A percentile compares a stretch with the other conserved stretches of the same genome.
Conservation (phyloP, 2,888 invertebrate genomes). For the Oscheius myriophilus region DNA sequence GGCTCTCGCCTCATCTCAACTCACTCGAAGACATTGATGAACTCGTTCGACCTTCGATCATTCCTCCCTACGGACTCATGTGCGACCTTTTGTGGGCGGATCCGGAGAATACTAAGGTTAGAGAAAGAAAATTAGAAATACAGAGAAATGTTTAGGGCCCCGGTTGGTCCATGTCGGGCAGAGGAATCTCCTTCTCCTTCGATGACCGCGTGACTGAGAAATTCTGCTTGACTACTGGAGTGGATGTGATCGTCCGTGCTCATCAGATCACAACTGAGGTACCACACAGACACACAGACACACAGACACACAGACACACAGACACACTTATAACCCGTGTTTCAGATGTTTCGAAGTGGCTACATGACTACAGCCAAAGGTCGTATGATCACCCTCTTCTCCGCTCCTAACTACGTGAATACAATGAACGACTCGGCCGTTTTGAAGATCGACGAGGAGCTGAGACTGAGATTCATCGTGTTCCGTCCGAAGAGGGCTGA, state of each 20-base stretch:
- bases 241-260: constrained; percentile 95
- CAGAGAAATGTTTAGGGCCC: constrained; percentile 70
- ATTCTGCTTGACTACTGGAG: constrained; percentile 92
- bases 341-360: constrained; percentile 88
- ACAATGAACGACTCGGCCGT: constrained; percentile 28
- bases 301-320: too few relatives aligned
- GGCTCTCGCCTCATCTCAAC: constrained; percentile 56
- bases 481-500: constrained; percentile 12
- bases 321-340: too few relatives aligned
- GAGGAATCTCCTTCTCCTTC: constrained; percentile 92
- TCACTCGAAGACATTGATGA: constrained; percentile 48
- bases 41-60: constrained; percentile 24
- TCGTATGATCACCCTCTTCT: constrained; percentile 95
- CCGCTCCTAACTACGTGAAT: constrained; percentile 83
- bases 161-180: constrained; percentile 76
- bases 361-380: constrained; percentile 99
- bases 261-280: constrained; percentile 80
- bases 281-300: too few relatives aligned
- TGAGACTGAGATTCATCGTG: constrained; percentile 17
- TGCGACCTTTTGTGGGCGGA: constrained; percentile 95
- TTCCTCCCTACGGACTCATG: constrained; percentile 80
- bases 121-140: constrained; percentile 77
- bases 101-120: constrained; percentile 76
- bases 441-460: constrained; percentile 17
- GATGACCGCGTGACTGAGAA: constrained; percentile 96